phyloP scores from a whole-genome alignment of 2,113 vertebrate species.

The Ptilonorhynchus violaceus region DNA sequence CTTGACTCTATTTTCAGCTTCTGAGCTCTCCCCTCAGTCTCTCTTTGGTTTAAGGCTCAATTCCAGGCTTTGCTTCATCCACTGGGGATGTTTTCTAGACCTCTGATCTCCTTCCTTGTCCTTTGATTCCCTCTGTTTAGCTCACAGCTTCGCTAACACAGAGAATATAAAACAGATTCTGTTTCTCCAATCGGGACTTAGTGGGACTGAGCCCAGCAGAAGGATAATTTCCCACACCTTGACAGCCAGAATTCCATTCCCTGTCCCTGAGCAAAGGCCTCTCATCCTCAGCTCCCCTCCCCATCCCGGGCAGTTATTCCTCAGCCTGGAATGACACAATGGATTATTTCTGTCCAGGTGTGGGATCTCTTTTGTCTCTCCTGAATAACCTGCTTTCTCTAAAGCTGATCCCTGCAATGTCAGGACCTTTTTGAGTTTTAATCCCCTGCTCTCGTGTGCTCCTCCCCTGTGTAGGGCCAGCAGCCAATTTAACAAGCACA shows the following conservation, averaged over 20 bases:
- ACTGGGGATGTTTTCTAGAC: not conserved
- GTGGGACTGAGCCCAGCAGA: not conserved
- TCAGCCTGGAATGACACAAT: not conserved
- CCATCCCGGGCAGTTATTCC: not conserved
- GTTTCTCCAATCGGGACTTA: not conserved
- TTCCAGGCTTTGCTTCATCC: not conserved
- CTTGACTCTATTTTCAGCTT: not conserved
- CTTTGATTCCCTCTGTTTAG: not conserved
- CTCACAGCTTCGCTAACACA: accelerated
- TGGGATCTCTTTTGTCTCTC: not conserved
- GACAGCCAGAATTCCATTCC: not conserved
- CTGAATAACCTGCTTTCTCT: not conserved
- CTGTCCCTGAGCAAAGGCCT: not conserved
- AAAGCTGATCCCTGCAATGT: not conserved
- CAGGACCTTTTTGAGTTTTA: not conserved
- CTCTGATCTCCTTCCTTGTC: not conserved
- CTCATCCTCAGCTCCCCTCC: not conserved
- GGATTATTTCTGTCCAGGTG: not conserved
- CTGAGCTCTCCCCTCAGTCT: not conserved
- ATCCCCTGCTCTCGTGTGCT: accelerated
- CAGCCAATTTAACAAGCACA: not conserved
- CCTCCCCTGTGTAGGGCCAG: not conserved
- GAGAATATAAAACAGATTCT: accelerated
- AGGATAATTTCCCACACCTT: not conserved
- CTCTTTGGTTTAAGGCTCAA: not conserved